These are phyloP conservation scores for Scomber colias DNA, from an alignment of 2,113 vertebrate species.

Conservation along the genomic window DNA sequence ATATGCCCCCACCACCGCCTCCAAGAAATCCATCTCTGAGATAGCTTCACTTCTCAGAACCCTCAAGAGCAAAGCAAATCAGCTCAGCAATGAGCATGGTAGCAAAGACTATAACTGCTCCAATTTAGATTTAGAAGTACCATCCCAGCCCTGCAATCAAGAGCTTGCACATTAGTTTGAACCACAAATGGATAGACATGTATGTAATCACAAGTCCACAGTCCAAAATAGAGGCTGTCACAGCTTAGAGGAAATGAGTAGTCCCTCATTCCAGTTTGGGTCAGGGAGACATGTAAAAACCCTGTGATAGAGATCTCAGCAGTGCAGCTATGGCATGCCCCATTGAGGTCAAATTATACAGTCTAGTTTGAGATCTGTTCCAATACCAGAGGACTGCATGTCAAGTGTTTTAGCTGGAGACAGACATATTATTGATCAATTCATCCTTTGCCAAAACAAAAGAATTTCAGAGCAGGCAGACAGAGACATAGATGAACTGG, in stretches of 20 bases:
- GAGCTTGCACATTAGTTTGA: constrained; percentile 8
- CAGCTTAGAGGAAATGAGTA: not conserved
- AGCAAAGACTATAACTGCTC: constrained; percentile 14
- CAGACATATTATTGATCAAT: constrained; percentile 56
- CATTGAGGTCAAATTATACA: constrained; percentile 33
- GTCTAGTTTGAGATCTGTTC: constrained; percentile 47
- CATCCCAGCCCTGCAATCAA: constrained; percentile 1
- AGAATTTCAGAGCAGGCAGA: constrained; percentile 21
- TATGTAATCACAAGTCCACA: not conserved
- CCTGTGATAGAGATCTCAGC: constrained; percentile 20
- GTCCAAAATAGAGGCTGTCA: not conserved
- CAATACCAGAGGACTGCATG: constrained; percentile 41
- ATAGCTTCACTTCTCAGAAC: constrained; percentile 1
- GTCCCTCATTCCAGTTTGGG: constrained; percentile 6
- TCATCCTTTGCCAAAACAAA: constrained; percentile 17
- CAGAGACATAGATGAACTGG: not conserved
- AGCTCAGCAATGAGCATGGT: constrained; percentile 14
- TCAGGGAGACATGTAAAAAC: constrained; percentile 3
- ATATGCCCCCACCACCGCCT: no score
- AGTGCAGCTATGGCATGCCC: not conserved
- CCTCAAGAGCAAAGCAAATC: constrained; percentile 39
- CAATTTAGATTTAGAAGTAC: constrained; percentile 33
- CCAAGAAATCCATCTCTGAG: not conserved
- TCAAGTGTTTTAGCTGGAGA: constrained; percentile 40
- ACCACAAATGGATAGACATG: not conserved